phyloP scores from a whole-genome alignment of 2,797 vertebrate species.

The Spatula versicolor region DNA sequence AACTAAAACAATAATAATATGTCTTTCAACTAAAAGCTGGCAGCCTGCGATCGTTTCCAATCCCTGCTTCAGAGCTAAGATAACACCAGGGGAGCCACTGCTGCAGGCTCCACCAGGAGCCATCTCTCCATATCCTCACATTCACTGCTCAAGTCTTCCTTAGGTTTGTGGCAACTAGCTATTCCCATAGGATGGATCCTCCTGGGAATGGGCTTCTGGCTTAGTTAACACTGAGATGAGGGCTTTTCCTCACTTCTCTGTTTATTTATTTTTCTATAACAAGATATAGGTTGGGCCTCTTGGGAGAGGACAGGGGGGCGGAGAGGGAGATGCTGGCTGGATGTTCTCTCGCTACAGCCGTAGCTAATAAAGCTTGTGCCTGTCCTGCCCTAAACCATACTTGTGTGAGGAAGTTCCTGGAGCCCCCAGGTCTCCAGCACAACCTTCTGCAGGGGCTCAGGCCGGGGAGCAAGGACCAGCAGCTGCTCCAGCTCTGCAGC shows the following conservation, averaged over 20 bases:
- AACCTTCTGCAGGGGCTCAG: neutral
- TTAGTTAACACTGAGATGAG: neutral
- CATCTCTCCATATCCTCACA: neutral
- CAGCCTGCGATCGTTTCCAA: neutral
- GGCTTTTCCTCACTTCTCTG: neutral
- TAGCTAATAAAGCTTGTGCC: neutral
- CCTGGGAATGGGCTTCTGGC: neutral
- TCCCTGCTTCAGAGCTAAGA: neutral
- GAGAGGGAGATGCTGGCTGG: neutral
- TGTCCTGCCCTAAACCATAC: neutral
- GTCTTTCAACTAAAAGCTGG: neutral
- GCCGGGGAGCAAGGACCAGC: neutral
- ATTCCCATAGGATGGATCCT: neutral
- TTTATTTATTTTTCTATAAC: neutral
- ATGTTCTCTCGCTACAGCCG: neutral
- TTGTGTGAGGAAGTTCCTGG: neutral
- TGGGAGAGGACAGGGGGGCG: neutral
- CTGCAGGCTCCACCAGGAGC: neutral
- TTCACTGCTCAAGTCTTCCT: neutral
- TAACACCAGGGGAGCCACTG: neutral
- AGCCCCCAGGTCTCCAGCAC: neutral
- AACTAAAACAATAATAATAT: neutral
- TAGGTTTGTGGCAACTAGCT: neutral
- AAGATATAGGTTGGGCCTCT: neutral
- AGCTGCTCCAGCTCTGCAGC: neutral